Base-by-base conservation (phyloP, 2,888 invertebrate species). In the Lucinisca nassula region DNA sequence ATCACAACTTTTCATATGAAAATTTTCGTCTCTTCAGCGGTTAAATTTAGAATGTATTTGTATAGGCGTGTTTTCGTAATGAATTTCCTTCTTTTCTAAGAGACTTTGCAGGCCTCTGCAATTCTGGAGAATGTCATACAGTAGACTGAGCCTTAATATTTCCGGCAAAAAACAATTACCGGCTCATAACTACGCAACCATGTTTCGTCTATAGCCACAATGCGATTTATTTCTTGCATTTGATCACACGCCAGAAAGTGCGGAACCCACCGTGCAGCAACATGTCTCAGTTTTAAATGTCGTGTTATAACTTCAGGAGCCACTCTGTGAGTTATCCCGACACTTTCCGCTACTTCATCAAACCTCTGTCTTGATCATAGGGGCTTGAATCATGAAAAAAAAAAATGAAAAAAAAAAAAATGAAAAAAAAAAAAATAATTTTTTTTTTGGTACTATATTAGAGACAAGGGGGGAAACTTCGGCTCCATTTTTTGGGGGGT, bases 141-240 rank as follows among this genome's bases (percentile, higher is more conserved):
- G 58, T 55, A 1, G 37, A 35, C 37, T 55, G 58, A 14, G 55
- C 35, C 24, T 76, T 76, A n/a, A n/a, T n/a, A n/a, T n/a, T n/a
- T n/a, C n/a, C n/a, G n/a, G n/a, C n/a, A n/a, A n/a, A n/a, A n/a
- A n/a, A n/a, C 37, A 76, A 76, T 76, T 76, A n/a, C 76, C 21
- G 76, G 76, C 37, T 76, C 51, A 58, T 55, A 76, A 27, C 58
- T 76, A 17, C 35, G 1, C n/a, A n/a, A n/a, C n/a, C 76, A 76
- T n/a, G 58, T 76, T 0, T 76, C 51, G 27, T 76, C 76, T 76
- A 76, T 76, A 17, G 58, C 45, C 4, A 75, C 75, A 17, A 51
- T 75, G 14, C 40, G 40, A 40, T 40, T 40, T 40, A 40, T 40
- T 10, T 40, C 40, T 12, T 6, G 6, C 12, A 40, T 40, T 40